phyloP scores from a whole-genome alignment of 2,797 vertebrate species.

The Triplophysa bombifrons region DNA sequence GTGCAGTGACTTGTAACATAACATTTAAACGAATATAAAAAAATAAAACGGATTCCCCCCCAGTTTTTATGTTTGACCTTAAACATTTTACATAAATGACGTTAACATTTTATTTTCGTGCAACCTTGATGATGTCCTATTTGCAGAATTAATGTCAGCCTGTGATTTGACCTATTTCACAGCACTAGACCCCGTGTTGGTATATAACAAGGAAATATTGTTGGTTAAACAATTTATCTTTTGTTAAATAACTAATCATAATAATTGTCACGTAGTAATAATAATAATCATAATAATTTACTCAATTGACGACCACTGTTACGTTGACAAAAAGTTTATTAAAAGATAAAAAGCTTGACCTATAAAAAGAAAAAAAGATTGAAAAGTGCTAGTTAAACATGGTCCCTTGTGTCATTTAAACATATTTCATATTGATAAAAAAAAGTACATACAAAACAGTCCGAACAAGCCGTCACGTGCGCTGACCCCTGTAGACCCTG shows the following conservation, averaged over 20 bases:
- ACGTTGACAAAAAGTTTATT: slow-evolving; percentile 79
- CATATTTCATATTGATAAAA: slow-evolving; percentile 65
- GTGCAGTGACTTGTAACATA: background rate
- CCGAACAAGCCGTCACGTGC: slow-evolving; percentile 65
- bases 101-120: background rate
- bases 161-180: background rate
- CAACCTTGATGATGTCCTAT: background rate
- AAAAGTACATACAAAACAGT: slow-evolving; percentile 65
- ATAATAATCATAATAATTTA: slow-evolving; percentile 16
- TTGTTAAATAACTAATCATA: background rate
- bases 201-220: background rate
- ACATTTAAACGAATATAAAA: background rate
- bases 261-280: background rate
- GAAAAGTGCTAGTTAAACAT: slow-evolving; percentile 83
- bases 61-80: too few relatives aligned
- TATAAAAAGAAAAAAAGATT: slow-evolving; percentile 70
- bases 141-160: background rate
- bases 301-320: slow-evolving; percentile 66
- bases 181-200: background rate
- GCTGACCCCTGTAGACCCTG: slow-evolving; percentile 59
- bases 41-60: too few relatives aligned
- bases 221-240: background rate
- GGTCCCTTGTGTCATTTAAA: slow-evolving; percentile 72
- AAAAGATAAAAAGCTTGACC: slow-evolving; percentile 71
- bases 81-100: background rate